Conservation (phyloP, 1,140 invertebrate genomes). For the Teleogryllus occipitalis region DNA sequence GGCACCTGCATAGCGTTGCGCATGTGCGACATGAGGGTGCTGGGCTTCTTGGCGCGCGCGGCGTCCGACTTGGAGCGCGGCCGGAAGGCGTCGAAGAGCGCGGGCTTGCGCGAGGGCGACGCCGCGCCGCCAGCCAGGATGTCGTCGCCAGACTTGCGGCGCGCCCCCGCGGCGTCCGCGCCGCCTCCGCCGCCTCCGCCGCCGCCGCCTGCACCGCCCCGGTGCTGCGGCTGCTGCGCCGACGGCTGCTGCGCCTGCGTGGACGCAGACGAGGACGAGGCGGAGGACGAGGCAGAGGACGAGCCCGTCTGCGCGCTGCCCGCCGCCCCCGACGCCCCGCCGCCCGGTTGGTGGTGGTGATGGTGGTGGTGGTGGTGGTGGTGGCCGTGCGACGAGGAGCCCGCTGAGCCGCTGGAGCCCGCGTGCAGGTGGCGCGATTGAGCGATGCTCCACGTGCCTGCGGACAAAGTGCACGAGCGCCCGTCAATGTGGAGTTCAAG, state of each 20-base stretch:
- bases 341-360: conserved; percentile 29
- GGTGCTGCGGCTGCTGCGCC: too few relatives aligned
- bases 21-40: conserved; percentile 63
- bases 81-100: conserved; percentile 77
- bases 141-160: conserved; percentile 44
- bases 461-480: not conserved
- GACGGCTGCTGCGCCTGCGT: too few relatives aligned
- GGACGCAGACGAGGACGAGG: too few relatives aligned
- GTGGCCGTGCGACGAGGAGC: conserved; percentile 6
- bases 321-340: conserved; percentile 13
- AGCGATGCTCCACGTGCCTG: conserved; percentile 28
- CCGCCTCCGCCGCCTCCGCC: too few relatives aligned
- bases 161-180: conserved; percentile 28
- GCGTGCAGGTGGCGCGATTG: conserved; percentile 46
- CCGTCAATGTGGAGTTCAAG: not conserved
- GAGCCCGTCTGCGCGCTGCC: too few relatives aligned
- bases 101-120: conserved; percentile 51
- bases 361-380: conserved; percentile 12
- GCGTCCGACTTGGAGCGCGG: conserved; percentile 72
- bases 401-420: conserved; percentile 6
- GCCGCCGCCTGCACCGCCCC: too few relatives aligned
- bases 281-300: too few relatives aligned
- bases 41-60: conserved; percentile 51
- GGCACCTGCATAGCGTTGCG: conserved; percentile 68
- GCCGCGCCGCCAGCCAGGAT: conserved; percentile 38